Evolutionary conservation across 2,113 vertebrate genomes (phyloP).

Genomic region (Panthera uncia): DNA sequence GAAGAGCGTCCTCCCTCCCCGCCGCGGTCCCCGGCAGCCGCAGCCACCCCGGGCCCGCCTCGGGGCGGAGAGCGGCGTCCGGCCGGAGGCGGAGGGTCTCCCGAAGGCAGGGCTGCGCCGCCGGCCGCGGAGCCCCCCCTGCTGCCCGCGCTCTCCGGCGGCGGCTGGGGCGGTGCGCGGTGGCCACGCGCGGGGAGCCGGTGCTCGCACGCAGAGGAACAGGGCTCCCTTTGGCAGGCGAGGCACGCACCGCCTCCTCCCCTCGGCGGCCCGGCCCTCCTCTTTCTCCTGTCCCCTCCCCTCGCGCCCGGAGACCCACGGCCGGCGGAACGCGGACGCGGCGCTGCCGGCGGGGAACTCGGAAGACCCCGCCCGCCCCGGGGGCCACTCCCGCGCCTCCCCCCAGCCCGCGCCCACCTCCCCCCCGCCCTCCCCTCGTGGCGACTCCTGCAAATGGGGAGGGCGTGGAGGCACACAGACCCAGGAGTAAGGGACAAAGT

Average conservation of each 20-base stretch:
- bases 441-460: background rate
- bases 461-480: slow-evolving; percentile 79
- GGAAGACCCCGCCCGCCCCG: background rate
- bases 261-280: slow-evolving; percentile 25
- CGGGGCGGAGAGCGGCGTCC: background rate
- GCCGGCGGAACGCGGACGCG: slow-evolving; percentile 18
- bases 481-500: slow-evolving; percentile 78
- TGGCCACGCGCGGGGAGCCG: slow-evolving; percentile 26
- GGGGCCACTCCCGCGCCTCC: slow-evolving; percentile 78
- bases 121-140: background rate
- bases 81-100: background rate
- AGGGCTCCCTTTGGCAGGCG: slow-evolving; percentile 53
- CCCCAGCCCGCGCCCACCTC: background rate
- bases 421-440: accelerated
- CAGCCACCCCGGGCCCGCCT: background rate
- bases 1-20: background rate
- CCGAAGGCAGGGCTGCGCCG: background rate
- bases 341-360: slow-evolving; percentile 56
- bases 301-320: slow-evolving; percentile 13
- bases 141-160: background rate
- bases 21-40: background rate
- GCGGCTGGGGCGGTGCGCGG: background rate
- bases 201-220: background rate
- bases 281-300: slow-evolving; percentile 38
- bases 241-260: slow-evolving; percentile 60